A percentile compares a stretch with the other conserved stretches of the same genome.
phyloP scores from a whole-genome alignment of 2,888 invertebrate genomes.

The Timandra comae region DNA sequence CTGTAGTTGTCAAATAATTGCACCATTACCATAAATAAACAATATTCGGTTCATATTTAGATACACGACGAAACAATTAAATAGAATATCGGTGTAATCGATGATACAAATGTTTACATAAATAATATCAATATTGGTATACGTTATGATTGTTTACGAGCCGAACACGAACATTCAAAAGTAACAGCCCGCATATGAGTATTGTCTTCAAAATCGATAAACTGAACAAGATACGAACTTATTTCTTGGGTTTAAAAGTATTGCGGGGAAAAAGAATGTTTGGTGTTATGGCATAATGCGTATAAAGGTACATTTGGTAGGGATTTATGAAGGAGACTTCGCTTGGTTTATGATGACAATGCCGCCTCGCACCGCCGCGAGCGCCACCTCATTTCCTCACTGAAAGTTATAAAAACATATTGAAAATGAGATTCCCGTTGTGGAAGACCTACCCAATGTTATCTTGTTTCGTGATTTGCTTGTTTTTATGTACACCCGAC shows the following conservation, averaged over 20 bases:
- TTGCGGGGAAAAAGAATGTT: slow-evolving; percentile 46
- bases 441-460: slow-evolving; percentile 66
- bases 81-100: background rate
- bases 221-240: slow-evolving; percentile 42
- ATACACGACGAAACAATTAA: too few species aligned
- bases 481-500: slow-evolving; percentile 62
- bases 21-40: too few species aligned
- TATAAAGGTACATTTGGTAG: slow-evolving; percentile 70
- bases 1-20: too few species aligned
- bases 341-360: slow-evolving; percentile 75
- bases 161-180: slow-evolving; percentile 3
- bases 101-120: too few species aligned
- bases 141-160: background rate
- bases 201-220: slow-evolving; percentile 25
- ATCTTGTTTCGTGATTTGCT: slow-evolving; percentile 74
- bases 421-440: slow-evolving; percentile 73
- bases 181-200: slow-evolving; percentile 1
- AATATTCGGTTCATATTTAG: too few species aligned
- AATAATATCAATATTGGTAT: too few species aligned
- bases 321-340: slow-evolving; percentile 72
- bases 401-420: slow-evolving; percentile 77
- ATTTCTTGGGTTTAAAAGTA: slow-evolving; percentile 61
- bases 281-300: slow-evolving; percentile 70
- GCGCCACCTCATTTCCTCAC: slow-evolving; percentile 74
- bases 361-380: slow-evolving; percentile 54